Percentiles rank a stretch among this genome's conserved stretches.
Evolutionary conservation across 64 coral and sea anemone genomes (phyloP).

Genomic region (Stichodactyla helianthus): DNA sequence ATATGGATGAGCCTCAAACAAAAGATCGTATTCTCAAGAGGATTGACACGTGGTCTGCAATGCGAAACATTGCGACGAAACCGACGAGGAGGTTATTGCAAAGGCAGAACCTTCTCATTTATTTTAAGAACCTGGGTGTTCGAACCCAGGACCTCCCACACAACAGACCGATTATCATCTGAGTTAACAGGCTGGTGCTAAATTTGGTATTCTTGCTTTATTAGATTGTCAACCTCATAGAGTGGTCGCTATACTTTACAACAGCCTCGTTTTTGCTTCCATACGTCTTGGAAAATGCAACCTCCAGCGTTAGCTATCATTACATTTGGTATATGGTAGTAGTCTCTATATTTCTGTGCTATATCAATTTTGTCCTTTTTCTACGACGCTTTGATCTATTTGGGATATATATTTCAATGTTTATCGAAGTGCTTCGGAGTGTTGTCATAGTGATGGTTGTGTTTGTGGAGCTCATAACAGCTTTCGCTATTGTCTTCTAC

Average conservation of each 20-base stretch:
- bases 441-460: slow-evolving; percentile 55
- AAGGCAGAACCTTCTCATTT: too few species aligned
- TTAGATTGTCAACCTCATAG: slow-evolving; percentile 34
- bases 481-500: slow-evolving; percentile 60
- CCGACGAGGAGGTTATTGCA: too few species aligned
- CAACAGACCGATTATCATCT: neutral
- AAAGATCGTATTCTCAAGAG: too few species aligned
- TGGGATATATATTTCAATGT: slow-evolving; percentile 74
- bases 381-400: slow-evolving; percentile 51
- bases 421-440: slow-evolving; percentile 63
- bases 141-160: too few species aligned
- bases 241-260: slow-evolving; percentile 49
- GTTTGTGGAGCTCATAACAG: slow-evolving; percentile 34
- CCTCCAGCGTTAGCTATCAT: slow-evolving; percentile 10
- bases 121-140: too few species aligned
- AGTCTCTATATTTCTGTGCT: slow-evolving; percentile 63
- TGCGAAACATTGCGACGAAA: too few species aligned
- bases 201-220: neutral
- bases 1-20: too few species aligned
- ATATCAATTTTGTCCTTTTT: slow-evolving; percentile 68
- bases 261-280: slow-evolving; percentile 36
- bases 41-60: too few species aligned
- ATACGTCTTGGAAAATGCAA: neutral
- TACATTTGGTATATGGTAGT: slow-evolving; percentile 34
- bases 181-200: neutral